Evolutionary conservation across 2,888 invertebrate species (phyloP).

Genomic region (Apamea monoglypha): DNA sequence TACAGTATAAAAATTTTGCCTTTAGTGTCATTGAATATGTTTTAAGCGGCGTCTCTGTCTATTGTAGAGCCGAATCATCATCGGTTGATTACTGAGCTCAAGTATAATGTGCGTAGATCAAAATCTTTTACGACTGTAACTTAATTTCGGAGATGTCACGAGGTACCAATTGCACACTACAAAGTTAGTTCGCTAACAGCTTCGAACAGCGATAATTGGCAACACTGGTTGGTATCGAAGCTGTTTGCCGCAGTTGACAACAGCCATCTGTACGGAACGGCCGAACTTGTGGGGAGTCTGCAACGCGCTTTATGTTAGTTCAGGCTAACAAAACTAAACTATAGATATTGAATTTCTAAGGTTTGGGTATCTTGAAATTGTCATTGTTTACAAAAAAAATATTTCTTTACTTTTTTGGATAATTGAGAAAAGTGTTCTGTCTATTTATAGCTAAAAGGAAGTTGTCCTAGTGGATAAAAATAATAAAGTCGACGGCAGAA

Average conservation of each 20-base stretch:
- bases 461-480: background rate
- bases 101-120: background rate
- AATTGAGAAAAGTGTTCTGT: background rate
- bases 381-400: background rate
- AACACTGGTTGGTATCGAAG: conserved; percentile 33
- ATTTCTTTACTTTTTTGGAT: background rate
- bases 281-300: conserved; percentile 41
- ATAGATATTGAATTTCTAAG: background rate
- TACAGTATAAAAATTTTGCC: background rate
- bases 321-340: background rate
- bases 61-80: background rate
- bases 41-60: background rate
- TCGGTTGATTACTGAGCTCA: background rate
- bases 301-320: conserved; percentile 7
- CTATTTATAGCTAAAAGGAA: background rate
- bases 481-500: conserved; percentile 9
- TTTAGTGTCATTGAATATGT: background rate
- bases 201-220: conserved; percentile 30
- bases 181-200: conserved; percentile 30
- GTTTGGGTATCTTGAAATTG: background rate
- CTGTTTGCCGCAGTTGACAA: conserved; percentile 22
- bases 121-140: conserved; percentile 9
- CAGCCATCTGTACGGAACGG: conserved; percentile 42
- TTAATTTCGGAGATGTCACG: background rate
- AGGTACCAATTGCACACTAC: conserved; percentile 9